A percentile compares a stretch with the other conserved stretches of the same genome.
These are phyloP conservation scores for Ammodytes dubius DNA, from an alignment of 2,113 vertebrate genomes.

Conservation along the genomic window DNA sequence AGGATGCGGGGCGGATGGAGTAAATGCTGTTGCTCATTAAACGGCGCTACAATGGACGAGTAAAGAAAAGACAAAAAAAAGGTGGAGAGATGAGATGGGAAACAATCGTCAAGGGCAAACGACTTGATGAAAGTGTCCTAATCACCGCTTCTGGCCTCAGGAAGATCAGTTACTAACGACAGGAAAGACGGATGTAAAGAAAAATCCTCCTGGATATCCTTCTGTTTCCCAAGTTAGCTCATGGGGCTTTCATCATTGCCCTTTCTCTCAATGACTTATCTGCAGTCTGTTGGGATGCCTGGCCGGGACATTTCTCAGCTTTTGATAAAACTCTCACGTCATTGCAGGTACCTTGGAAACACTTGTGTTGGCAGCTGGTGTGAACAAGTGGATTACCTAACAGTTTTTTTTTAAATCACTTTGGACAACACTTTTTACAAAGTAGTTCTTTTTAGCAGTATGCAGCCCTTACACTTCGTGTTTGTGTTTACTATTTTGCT, in stretches of 20 bases:
- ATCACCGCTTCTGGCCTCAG: constrained; percentile 46
- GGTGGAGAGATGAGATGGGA: constrained; percentile 27
- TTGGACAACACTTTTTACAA: not conserved
- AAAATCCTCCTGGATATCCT: constrained; percentile 44
- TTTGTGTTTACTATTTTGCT: not conserved
- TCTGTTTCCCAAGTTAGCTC: constrained; percentile 26
- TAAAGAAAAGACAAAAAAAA: constrained; percentile 21
- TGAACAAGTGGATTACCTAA: not conserved
- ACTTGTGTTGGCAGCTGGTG: not conserved
- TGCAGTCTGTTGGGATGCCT: constrained; percentile 4
- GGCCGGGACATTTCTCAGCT: constrained; percentile 9
- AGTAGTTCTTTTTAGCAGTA: not conserved
- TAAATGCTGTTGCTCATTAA: constrained; percentile 66
- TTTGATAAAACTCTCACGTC: not conserved
- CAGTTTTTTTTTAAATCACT: too few species aligned
- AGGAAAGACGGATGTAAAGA: constrained; percentile 37
- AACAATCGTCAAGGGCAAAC: constrained; percentile 61
- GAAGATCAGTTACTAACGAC: constrained; percentile 61
- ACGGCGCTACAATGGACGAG: constrained; percentile 59
- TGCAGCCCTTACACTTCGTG: not conserved
- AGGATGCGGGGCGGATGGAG: constrained; percentile 40
- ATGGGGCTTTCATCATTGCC: constrained; percentile 34
- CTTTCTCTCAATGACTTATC: constrained; percentile 28
- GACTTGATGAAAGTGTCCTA: constrained; percentile 65
- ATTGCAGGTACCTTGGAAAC: not conserved